Evolutionary conservation across 1,140 invertebrate species (phyloP), one percentile per base, ranked within the genome.

Genomic region (Monochamus saltuarius): DNA sequence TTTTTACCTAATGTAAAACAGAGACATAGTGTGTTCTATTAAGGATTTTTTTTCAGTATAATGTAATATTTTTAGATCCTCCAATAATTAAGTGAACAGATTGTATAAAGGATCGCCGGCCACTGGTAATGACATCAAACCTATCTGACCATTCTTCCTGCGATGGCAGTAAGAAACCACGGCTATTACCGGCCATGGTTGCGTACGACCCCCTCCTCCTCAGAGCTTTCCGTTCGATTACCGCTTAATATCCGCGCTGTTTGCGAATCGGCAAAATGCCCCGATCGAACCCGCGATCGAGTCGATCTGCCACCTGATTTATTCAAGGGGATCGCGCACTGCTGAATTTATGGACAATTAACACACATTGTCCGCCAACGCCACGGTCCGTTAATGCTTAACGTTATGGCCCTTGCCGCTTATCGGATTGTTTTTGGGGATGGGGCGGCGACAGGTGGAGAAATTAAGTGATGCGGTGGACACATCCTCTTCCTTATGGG

Each of bases 161-260:
- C 39, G 11, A 14, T 8, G 2, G 39, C 39, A 4, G 45, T 19
- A 7, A 47, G 19, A 22, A 47, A 11, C 29, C 17, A 17, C 13
- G 16, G 6, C 45, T 19, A 14, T 8, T 29, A 47, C 11, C 17
- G 16, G 19, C 45, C 17, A 47, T 19, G 37, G 16, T 53, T 7
- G 51, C 51, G 17, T 53, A 37, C 17, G 42, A 43, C 42, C 43
- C 14, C 17, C 22, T 9, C 22, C 17, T 36, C 37, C 37, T 38
- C 17, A 14, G 51, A 17, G 51, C 22, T 53, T 53, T 39, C 51
- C 36, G 37, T 13, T 53, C 51, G 51, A 53, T 53, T 53, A 53
- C 51, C 51, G 51, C 14, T 53, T 39, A 36, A 53, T 53, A 40
- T 53, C 37, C 13, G 40, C 16, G 37, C 51, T 53, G 39, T 53